Conservation (phyloP, 2,113 vertebrate species). For the Mellivora capensis region DNA sequence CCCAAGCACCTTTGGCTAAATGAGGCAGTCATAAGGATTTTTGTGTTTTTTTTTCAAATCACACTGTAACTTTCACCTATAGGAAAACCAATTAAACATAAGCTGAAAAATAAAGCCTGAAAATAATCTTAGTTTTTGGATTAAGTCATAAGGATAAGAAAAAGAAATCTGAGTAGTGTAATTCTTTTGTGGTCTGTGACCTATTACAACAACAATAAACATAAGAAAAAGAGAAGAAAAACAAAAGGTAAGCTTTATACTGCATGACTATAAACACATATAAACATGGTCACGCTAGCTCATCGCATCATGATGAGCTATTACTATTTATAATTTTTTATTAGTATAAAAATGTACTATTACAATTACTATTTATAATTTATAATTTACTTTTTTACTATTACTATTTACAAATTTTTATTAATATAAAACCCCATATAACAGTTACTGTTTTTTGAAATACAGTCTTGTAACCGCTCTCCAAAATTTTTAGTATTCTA, state of each 20-base stretch:
- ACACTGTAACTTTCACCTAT: constrained; percentile 3
- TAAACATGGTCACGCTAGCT: not conserved
- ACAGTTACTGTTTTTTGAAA: not conserved
- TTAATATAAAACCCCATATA: not conserved
- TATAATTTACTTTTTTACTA: not conserved
- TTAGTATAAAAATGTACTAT: not conserved
- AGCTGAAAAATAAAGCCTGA: constrained; percentile 26
- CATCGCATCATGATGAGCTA: not conserved
- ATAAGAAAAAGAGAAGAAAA: not conserved
- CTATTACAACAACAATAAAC: not conserved
- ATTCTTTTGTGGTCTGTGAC: not conserved
- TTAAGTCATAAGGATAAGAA: not conserved
- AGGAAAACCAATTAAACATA: not conserved
- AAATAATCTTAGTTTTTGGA: constrained; percentile 30
- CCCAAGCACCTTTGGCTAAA: constrained; percentile 48
- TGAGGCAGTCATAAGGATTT: constrained; percentile 5
- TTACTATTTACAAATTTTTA: constrained; percentile 12
- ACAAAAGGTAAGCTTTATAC: not conserved
- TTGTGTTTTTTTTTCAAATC: constrained; percentile 39
- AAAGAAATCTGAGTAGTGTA: not conserved
- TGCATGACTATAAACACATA: not conserved
- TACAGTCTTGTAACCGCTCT: not conserved
- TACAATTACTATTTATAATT: no score
- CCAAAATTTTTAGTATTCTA: not conserved
- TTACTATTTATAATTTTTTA: constrained; percentile 12